These are phyloP conservation scores for Lineus longissimus DNA, from an alignment of 1,140 invertebrate genomes.

Conservation along the genomic window DNA sequence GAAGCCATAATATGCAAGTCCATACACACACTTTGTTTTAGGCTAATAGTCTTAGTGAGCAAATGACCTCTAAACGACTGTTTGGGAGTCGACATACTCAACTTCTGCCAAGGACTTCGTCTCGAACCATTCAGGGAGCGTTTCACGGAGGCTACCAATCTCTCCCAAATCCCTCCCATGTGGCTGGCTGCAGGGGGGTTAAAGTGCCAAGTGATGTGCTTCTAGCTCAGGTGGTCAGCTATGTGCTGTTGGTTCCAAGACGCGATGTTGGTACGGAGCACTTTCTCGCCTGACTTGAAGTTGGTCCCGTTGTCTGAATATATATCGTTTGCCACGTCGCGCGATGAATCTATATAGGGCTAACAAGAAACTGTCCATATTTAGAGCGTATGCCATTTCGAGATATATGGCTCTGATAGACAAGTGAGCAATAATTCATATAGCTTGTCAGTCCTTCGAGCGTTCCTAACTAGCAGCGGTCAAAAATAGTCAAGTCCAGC, in stretches of 20 bases:
- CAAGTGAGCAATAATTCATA: constrained; percentile 28
- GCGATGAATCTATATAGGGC: too few species aligned
- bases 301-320: neutral
- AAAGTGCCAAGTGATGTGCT: neutral
- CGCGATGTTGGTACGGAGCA: too few species aligned
- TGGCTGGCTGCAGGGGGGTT: neutral
- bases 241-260: neutral
- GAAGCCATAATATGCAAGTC: too few species aligned
- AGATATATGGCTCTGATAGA: constrained; percentile 26
- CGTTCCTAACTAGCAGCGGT: too few species aligned
- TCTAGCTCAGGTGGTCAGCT: neutral
- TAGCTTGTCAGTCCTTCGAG: constrained; percentile 21
- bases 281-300: neutral
- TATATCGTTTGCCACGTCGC: neutral
- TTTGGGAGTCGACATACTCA: too few species aligned
- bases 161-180: too few species aligned
- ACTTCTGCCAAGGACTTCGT: too few species aligned
- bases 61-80: too few species aligned
- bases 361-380: constrained; percentile 19
- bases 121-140: too few species aligned
- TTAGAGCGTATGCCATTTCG: constrained; percentile 24
- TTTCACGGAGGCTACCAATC: neutral
- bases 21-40: too few species aligned
- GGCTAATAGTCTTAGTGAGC: too few species aligned
- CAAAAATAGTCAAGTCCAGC: constrained; percentile 22